These are phyloP conservation scores for Podocnemis expansa DNA, from an alignment of 2,113 vertebrate genomes.

Conservation along the genomic window DNA sequence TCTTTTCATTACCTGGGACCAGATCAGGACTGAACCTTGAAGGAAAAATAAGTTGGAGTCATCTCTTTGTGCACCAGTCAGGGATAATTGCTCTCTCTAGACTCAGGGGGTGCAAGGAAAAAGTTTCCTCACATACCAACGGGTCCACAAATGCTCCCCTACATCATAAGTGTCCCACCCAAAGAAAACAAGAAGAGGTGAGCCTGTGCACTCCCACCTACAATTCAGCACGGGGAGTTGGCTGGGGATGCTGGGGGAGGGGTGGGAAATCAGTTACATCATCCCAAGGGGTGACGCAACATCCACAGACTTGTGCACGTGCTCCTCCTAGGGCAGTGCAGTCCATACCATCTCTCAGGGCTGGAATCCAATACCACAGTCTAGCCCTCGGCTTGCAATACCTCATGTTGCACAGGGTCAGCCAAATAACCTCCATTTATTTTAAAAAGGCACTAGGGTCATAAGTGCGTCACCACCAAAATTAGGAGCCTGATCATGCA, in stretches of 20 bases:
- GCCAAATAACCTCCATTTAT: neutral
- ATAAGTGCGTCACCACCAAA: neutral
- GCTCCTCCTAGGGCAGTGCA: neutral
- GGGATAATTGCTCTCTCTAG: neutral
- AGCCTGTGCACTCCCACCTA: neutral
- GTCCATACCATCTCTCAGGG: neutral
- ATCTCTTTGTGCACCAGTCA: neutral
- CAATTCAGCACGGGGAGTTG: neutral
- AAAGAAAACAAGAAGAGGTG: neutral
- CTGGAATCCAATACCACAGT: slow-evolving; percentile 31
- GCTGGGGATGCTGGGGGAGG: neutral
- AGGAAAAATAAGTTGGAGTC: neutral
- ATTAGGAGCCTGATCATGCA: neutral
- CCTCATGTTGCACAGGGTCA: neutral
- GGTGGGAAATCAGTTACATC: neutral
- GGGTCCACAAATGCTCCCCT: neutral
- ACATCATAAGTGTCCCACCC: neutral
- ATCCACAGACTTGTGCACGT: neutral
- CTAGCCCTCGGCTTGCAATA: neutral
- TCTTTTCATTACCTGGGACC: neutral
- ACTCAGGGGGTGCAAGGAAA: neutral
- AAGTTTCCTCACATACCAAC: too few relatives aligned
- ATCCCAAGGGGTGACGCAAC: neutral
- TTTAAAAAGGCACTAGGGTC: neutral
- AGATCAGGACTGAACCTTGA: neutral